Evolutionary conservation across 1,140 invertebrate genomes (phyloP), one percentile per base, ranked within the genome.

Genomic region (Trachymyrmex cornetzi): DNA sequence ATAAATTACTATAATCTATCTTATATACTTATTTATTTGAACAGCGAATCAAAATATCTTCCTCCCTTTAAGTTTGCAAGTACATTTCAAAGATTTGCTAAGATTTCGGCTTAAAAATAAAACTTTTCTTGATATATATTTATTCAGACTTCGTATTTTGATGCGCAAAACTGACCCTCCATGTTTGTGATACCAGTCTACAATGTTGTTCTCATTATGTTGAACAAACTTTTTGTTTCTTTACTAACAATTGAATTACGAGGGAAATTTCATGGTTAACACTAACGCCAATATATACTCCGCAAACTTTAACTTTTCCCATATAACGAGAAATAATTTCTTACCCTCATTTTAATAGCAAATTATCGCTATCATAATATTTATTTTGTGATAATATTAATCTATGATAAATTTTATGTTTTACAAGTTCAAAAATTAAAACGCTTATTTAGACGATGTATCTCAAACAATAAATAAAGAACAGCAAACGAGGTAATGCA

Each of bases 341-440:
- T 24, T 50, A 5, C 3, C 3, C 6, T 79, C 61, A 66, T 66
- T 77, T 77, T 77, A 64, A 77, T 77, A 48, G 4, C 16, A n/a
- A 61, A 63, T 77, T 77, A 48, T 77, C 59, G 44, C 24, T 77
- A 19, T 48, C 77, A 27, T 27, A 79, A 79, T 66, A 66, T 66
- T 79, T 64, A 30, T 66, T 3, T 7, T 66, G 12, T 14, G 44
- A 53, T 79, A 66, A 48, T 66, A 11, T 66, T 66, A 50, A 44
- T 66, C 38, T 22, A n/a, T 30, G 12, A 66, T 66, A 6, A 66
- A 30, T 50, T 79, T 16, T 48, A 64, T 34, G 3, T 3, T 6
- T 48, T n/a, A 16, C 11, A 64, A 22, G 30, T 50, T 66, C 3
- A 19, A 66, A 50, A 79, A 79, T 79, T 24, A 30, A 64, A 50